phyloP scores from a whole-genome alignment of 2,113 vertebrate genomes.

The Solea senegalensis region DNA sequence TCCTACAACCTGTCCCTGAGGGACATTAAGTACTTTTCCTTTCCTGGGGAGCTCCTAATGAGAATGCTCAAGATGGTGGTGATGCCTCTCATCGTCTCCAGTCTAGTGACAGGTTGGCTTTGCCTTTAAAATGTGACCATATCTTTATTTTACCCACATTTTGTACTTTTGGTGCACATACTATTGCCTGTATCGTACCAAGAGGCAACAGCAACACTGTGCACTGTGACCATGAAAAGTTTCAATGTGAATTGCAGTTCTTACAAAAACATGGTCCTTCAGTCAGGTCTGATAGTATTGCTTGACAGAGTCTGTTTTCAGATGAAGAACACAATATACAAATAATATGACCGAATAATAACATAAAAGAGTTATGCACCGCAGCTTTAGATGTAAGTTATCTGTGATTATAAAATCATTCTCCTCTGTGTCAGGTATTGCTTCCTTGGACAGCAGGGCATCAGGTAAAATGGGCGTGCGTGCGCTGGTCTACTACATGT shows the following conservation, averaged over 20 bases:
- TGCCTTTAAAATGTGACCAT: not conserved
- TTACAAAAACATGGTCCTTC: no score
- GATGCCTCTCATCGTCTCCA: constrained; percentile 94
- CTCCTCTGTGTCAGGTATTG: constrained; percentile 85
- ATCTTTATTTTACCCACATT: no score
- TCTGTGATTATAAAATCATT: not conserved
- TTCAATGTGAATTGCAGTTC: no score
- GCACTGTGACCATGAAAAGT: no score
- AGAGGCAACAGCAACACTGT: no score
- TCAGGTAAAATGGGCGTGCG: constrained; percentile 93
- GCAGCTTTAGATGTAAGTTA: not conserved
- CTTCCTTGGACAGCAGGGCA: constrained; percentile 92
- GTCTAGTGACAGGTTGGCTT: constrained; percentile 90
- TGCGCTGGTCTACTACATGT: constrained; percentile 93
- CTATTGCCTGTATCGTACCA: no score
- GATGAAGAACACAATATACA: no score
- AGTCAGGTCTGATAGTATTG: no score
- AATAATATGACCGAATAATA: no score
- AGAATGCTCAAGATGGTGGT: constrained; percentile 97
- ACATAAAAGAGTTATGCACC: not conserved
- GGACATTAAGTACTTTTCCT: constrained; percentile 95
- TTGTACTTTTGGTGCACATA: no score
- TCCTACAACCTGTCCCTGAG: constrained; percentile 88
- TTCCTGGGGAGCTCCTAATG: constrained; percentile 97
- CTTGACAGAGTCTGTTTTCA: no score